These are phyloP conservation scores for Xyliphius kryptos DNA, from an alignment of 2,113 vertebrate species.

Conservation along the genomic window DNA sequence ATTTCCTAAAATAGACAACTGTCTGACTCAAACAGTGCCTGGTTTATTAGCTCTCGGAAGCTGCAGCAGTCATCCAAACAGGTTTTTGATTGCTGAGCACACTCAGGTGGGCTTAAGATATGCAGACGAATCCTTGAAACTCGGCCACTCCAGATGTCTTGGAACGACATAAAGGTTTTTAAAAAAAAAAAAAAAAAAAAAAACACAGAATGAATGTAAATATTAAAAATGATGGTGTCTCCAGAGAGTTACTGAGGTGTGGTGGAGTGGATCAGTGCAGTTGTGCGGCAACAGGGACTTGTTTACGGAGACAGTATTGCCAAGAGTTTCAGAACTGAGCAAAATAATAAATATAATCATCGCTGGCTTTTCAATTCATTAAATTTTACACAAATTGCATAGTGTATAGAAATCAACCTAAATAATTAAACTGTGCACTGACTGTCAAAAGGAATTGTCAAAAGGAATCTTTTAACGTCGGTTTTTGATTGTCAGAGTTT, in stretches of 20 bases:
- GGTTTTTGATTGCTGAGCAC: conserved; percentile 20
- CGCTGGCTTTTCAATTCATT: not conserved
- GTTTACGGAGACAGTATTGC: not conserved
- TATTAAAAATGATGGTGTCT: conserved; percentile 19
- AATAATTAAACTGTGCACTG: no score
- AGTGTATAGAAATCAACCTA: not conserved
- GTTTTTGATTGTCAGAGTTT: no score
- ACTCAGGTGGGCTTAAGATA: conserved; percentile 18
- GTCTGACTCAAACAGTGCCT: conserved; percentile 14
- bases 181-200: no score
- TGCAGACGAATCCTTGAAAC: conserved; percentile 8
- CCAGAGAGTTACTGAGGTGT: conserved; percentile 6
- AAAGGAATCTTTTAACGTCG: no score
- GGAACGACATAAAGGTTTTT: conserved; percentile 32
- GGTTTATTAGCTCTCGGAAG: conserved; percentile 9
- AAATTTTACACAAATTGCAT: no score
- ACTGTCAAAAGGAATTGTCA: no score
- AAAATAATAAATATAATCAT: not conserved
- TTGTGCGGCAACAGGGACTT: not conserved
- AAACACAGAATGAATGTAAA: not conserved
- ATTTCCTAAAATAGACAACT: conserved; percentile 13
- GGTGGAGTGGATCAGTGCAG: not conserved
- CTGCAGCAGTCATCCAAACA: conserved; percentile 17
- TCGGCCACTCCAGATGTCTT: conserved; percentile 17
- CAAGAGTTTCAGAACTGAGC: not conserved